phyloP scores from a whole-genome alignment of 2,888 invertebrate species.

The Himalopsyche tibetana region DNA sequence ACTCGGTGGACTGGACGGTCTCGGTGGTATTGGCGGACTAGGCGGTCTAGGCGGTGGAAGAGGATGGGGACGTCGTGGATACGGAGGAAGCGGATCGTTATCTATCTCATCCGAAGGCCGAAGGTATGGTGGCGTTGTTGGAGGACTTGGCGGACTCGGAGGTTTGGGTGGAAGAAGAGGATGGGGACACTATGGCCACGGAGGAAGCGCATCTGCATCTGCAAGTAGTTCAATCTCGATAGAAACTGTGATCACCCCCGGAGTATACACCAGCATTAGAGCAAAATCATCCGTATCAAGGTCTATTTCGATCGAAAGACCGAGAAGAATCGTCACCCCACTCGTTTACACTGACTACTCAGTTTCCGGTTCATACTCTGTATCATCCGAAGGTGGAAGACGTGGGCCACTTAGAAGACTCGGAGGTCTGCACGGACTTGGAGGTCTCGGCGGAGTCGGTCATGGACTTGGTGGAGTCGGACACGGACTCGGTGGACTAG shows the following conservation, averaged over 20 bases:
- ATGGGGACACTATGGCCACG: neutral
- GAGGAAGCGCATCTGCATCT: slow-evolving; percentile 22
- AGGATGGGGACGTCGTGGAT: slow-evolving; percentile 47
- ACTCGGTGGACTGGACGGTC: neutral
- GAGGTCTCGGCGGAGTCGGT: neutral
- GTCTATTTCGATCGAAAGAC: neutral
- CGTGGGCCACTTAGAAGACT: neutral
- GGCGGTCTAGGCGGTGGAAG: slow-evolving; percentile 41
- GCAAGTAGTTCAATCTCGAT: slow-evolving; percentile 48
- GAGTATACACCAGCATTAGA: neutral
- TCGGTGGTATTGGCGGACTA: neutral
- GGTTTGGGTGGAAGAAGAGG: slow-evolving; percentile 19
- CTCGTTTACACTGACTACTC: neutral
- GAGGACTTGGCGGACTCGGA: slow-evolving; percentile 12
- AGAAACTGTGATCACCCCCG: slow-evolving; percentile 48
- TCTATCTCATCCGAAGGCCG: no score
- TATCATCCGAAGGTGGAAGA: neutral
- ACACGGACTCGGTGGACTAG: neutral
- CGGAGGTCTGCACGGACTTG: neutral
- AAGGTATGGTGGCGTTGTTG: neutral
- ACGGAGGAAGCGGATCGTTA: neutral
- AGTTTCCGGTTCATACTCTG: neutral
- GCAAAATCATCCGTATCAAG: neutral
- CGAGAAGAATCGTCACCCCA: neutral
- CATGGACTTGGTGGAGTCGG: neutral